Evolutionary conservation across 1,140 invertebrate genomes (phyloP).

Genomic region (Hyles euphorbiae): DNA sequence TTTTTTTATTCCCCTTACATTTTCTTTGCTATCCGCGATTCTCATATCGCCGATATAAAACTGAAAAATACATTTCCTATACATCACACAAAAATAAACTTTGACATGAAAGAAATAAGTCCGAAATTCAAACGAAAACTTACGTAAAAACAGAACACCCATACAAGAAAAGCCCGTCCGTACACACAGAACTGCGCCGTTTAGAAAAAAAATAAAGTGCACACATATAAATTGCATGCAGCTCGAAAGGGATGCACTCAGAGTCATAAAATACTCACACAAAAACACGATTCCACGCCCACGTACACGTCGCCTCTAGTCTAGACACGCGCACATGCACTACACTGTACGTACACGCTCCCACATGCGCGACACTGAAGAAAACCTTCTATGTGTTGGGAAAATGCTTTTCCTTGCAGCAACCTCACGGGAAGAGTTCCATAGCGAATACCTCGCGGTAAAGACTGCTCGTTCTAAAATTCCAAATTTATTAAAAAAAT

Average conservation of each 20-base stretch:
- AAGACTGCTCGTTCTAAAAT: conserved; percentile 71
- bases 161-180: conserved; percentile 41
- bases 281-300: conserved; percentile 29
- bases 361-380: conserved; percentile 50
- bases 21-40: conserved; percentile 74
- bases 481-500: conserved; percentile 32
- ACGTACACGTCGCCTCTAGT: conserved; percentile 32
- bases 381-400: conserved; percentile 70
- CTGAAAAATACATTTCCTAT: conserved; percentile 70
- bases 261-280: conserved; percentile 72
- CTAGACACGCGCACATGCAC: conserved; percentile 45
- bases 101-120: conserved; percentile 19
- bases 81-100: conserved; percentile 28
- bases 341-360: conserved; percentile 28
- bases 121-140: conserved; percentile 21
- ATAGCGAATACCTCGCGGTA: conserved; percentile 75
- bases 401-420: conserved; percentile 75
- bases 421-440: conserved; percentile 74
- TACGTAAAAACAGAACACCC: conserved; percentile 59
- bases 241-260: conserved; percentile 74
- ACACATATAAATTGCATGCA: conserved; percentile 73
- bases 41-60: conserved; percentile 75
- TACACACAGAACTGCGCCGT: conserved; percentile 23
- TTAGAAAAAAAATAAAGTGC: conserved; percentile 72
- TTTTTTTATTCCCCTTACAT: conserved; percentile 71